phyloP scores from a whole-genome alignment of 2,113 vertebrate species.

The Phycodurus eques region DNA sequence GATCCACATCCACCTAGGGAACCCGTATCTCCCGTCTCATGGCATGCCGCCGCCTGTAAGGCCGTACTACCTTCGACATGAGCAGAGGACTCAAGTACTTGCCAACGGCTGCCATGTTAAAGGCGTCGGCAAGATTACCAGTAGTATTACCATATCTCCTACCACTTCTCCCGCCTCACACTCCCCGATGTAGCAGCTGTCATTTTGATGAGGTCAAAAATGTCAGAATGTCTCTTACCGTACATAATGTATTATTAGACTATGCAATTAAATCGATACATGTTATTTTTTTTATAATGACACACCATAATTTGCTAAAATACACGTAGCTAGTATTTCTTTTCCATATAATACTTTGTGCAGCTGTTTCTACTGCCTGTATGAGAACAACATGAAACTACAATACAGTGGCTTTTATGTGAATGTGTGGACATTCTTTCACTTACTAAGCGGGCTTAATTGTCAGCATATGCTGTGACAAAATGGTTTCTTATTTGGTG shows the following conservation, averaged over 20 bases:
- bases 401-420: neutral
- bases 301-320: neutral
- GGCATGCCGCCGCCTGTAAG: conserved; percentile 73
- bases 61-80: conserved; percentile 77
- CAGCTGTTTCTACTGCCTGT: neutral
- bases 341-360: neutral
- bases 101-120: conserved; percentile 82
- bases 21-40: conserved; percentile 81
- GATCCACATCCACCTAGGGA: conserved; percentile 97
- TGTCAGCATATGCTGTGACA: neutral
- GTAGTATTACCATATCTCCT: conserved; percentile 96
- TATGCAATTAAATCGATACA: neutral
- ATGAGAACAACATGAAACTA: neutral
- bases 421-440: conserved; percentile 1
- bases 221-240: neutral
- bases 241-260: neutral
- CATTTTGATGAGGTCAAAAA: neutral
- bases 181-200: conserved; percentile 70
- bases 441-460: neutral
- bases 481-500: neutral
- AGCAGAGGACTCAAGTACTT: conserved; percentile 84
- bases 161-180: conserved; percentile 83
- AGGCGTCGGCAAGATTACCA: conserved; percentile 89
- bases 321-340: neutral
- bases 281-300: neutral